Evolutionary conservation across 2,888 invertebrate species (phyloP), one percentile per base, ranked within the genome.

Genomic region (Cynaeus angustus): DNA sequence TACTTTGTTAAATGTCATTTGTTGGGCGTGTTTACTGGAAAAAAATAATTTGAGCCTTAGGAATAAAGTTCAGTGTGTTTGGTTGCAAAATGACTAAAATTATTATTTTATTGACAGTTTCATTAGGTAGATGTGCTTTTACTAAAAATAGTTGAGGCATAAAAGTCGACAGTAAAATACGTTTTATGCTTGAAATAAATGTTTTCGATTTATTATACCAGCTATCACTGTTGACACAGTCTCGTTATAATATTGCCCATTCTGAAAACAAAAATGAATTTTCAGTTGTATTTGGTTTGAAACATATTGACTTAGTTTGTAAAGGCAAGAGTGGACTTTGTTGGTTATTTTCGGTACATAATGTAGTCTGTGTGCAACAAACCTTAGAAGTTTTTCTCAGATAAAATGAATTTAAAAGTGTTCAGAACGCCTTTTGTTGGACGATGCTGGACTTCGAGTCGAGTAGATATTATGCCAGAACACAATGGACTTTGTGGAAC

Each of bases 1-100:
- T 48, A 7, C 16, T 48, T 21, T 2, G 8, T 48, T 48, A 48
- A 14, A 48, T 48, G 48, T 26, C 48, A 48, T 48, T 48, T 48
- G 43, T 43, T 12, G 14, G 12, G 43, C 43, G 43, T 21, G 21
- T 21, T 21, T 21, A 21, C 21, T 21, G 21, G 21, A 4, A 21
- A 21, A 21, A 21, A 21, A n/a, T n/a, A 21, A 21, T 1, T 21
- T 4, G 4, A 21, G 21, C 21, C 21, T n/a, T n/a, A 21, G 21
- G 21, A 21, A 21, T 21, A 4, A 21, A 21, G 21, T 21, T 21
- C 21, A 1, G 2, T 21, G 21, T 21, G 21, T 21, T 21, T 21
- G 21, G 21, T 21, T 21, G 21, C 21, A 21, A 21, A 1, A 4
- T 21, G 1, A 4, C 21, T 21, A 21, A 21, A 21, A 21, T 21